Percentiles rank a stretch among this genome's conserved stretches.
Conservation (phyloP, 1,140 invertebrate species). For the Lycorma delicatula region DNA sequence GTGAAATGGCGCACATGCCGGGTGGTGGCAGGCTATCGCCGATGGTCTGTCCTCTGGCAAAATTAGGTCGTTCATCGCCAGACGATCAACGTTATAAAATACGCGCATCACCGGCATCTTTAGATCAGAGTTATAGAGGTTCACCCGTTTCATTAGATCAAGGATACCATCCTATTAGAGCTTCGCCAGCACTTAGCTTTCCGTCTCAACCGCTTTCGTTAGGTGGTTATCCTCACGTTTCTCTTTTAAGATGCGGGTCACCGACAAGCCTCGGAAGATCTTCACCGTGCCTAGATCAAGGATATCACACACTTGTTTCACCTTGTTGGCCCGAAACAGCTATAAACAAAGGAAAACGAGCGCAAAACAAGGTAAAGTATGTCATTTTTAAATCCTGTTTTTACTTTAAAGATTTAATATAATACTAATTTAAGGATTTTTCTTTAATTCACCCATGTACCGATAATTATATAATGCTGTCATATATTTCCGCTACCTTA, state of each 20-base stretch:
- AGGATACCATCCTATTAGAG: constrained; percentile 2
- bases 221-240: constrained; percentile 15
- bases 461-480: too few species aligned
- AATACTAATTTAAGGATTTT: too few species aligned
- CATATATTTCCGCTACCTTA: too few species aligned
- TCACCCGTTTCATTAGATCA: background rate
- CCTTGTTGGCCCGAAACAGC: constrained; percentile 34
- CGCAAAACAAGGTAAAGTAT: background rate
- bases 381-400: background rate
- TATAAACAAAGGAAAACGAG: constrained; percentile 10
- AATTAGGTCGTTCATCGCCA: constrained; percentile 44
- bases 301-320: constrained; percentile 63
- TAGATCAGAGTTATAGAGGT: constrained; percentile 9
- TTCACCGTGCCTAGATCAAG: constrained; percentile 57
- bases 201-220: background rate
- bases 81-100: constrained; percentile 29
- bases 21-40: constrained; percentile 37
- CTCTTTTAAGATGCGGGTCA: constrained; percentile 18
- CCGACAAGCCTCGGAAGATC: constrained; percentile 18
- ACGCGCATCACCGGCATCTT: constrained; percentile 14
- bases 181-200: background rate
- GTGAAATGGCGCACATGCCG: too few species aligned
- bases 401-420: background rate
- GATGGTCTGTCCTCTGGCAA: constrained; percentile 48
- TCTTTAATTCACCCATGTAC: too few species aligned